phyloP scores from a whole-genome alignment of 2,797 vertebrate species.

The Falco biarmicus region DNA sequence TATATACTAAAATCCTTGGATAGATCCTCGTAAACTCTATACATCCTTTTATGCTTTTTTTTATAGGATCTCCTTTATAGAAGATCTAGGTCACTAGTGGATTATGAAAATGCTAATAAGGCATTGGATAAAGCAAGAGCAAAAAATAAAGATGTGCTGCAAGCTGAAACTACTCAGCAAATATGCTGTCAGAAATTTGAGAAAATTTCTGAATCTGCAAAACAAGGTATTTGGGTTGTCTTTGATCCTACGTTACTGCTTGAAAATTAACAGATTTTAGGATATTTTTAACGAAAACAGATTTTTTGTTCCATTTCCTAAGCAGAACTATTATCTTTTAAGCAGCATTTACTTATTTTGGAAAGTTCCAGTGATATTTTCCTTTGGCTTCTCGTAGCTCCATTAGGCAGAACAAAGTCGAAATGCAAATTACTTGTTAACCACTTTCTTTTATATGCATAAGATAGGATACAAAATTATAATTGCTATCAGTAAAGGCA shows the following conservation, averaged over 20 bases:
- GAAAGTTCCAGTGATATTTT: background rate
- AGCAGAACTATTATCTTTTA: background rate
- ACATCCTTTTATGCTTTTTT: background rate
- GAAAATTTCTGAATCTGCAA: slow-evolving; percentile 97
- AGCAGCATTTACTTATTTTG: background rate
- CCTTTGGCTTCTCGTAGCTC: background rate
- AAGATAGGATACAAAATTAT: background rate
- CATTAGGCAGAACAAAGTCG: background rate
- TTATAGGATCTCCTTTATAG: slow-evolving; percentile 93
- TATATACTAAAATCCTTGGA: background rate
- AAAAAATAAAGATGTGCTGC: slow-evolving; percentile 97
- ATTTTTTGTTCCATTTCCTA: background rate
- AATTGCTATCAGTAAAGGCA: background rate
- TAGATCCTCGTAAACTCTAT: background rate
- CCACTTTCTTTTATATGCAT: background rate
- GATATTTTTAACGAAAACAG: background rate
- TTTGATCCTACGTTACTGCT: background rate
- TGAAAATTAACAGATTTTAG: background rate
- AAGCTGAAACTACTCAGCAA: slow-evolving; percentile 95
- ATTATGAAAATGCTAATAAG: slow-evolving; percentile 99
- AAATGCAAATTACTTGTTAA: background rate
- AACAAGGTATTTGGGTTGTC: slow-evolving; percentile 86
- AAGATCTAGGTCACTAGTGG: slow-evolving; percentile 92
- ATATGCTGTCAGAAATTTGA: slow-evolving; percentile 98
- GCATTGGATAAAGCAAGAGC: slow-evolving; percentile 96